A percentile compares a stretch with the other conserved stretches of the same genome.
phyloP scores from a whole-genome alignment of 2,797 vertebrate species.

The Eptatretus atami region DNA sequence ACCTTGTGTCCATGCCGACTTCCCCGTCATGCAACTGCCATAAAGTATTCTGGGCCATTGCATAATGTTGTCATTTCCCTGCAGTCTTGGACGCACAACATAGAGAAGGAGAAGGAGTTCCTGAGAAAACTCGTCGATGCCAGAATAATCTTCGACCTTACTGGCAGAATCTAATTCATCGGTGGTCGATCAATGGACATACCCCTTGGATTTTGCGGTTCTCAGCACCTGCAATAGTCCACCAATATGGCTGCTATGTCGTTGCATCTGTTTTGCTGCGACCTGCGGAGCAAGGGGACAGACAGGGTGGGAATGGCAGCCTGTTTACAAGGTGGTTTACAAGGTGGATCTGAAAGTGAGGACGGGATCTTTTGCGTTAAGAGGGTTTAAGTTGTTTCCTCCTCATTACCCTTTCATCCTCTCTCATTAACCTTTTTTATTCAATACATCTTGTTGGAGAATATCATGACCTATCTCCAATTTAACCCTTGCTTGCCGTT shows the following conservation, averaged over 20 bases:
- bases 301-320: not conserved
- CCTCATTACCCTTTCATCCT: too few relatives aligned
- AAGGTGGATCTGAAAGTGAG: too few relatives aligned
- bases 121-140: slow-evolving; percentile 61
- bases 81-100: slow-evolving; percentile 86
- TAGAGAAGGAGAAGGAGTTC: slow-evolving; percentile 67
- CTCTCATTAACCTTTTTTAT: too few relatives aligned
- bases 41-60: too few relatives aligned
- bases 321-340: too few relatives aligned
- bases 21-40: too few relatives aligned
- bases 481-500: too few relatives aligned
- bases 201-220: not conserved
- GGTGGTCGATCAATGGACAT: not conserved
- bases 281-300: not conserved
- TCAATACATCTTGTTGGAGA: too few relatives aligned
- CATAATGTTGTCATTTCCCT: slow-evolving; percentile 8
- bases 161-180: slow-evolving; percentile 39
- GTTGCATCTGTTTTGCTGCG: not conserved
- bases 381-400: too few relatives aligned
- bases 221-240: not conserved
- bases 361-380: too few relatives aligned
- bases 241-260: not conserved
- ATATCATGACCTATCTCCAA: too few relatives aligned
- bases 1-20: too few relatives aligned
- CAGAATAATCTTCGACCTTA: slow-evolving; percentile 48